These are phyloP conservation scores for Xylocopa sonorina DNA, from an alignment of 1,140 invertebrate genomes.

Conservation along the genomic window DNA sequence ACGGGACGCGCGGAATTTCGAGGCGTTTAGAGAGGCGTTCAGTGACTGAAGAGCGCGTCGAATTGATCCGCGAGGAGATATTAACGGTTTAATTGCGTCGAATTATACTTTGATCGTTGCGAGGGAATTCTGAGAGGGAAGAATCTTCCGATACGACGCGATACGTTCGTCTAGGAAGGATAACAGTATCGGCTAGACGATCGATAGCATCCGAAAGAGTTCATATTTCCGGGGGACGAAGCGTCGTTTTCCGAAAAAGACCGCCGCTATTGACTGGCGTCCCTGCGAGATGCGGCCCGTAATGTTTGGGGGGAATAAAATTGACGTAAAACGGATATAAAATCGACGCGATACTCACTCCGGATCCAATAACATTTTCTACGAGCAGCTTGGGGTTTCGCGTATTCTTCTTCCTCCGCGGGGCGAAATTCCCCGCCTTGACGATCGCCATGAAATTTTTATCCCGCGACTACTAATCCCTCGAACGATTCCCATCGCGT, in stretches of 20 bases:
- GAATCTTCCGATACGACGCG: no score
- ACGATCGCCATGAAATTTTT: conserved; percentile 21
- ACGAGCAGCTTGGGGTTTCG: not conserved
- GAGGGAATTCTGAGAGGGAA: no score
- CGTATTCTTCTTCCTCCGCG: not conserved
- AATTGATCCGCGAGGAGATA: no score
- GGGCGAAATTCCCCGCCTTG: conserved; percentile 6
- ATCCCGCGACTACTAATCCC: conserved; percentile 23
- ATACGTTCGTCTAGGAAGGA: no score
- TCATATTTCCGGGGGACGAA: not conserved
- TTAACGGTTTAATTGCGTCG: no score
- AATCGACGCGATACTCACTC: conserved; percentile 36
- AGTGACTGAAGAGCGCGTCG: not conserved
- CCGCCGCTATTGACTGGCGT: conserved; percentile 15
- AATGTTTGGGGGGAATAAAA: conserved; percentile 39
- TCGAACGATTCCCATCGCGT: not conserved
- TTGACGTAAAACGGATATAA: conserved; percentile 18
- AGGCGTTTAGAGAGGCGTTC: not conserved
- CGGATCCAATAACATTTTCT: conserved; percentile 8
- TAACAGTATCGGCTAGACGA: no score
- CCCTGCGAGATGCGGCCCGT: not conserved
- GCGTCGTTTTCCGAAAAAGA: not conserved
- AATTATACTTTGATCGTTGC: no score
- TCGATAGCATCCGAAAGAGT: no score
- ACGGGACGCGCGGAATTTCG: conserved; percentile 7